Evolutionary conservation across 2,113 vertebrate species (phyloP).

Genomic region (Psittacara wagleri): DNA sequence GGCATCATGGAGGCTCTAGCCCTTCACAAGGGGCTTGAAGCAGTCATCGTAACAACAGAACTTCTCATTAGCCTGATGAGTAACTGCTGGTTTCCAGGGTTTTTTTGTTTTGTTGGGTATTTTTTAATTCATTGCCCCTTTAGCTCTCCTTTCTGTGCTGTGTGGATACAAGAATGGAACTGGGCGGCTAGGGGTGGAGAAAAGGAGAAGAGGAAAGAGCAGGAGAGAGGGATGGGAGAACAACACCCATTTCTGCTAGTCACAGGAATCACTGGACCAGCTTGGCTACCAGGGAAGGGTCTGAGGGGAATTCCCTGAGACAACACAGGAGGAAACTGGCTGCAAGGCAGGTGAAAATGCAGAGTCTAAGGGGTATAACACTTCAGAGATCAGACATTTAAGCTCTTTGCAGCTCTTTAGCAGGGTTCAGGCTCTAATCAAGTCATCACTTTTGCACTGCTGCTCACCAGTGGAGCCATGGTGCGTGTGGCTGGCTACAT

Average conservation of each 20-base stretch:
- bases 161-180: not conserved
- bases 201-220: not conserved
- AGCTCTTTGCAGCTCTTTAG: not conserved
- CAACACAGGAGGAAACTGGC: not conserved
- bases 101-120: not conserved
- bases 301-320: not conserved
- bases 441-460: not conserved
- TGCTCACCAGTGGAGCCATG: rapidly evolving
- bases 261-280: not conserved
- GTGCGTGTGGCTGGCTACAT: rapidly evolving
- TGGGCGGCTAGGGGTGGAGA: rapidly evolving
- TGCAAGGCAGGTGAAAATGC: not conserved
- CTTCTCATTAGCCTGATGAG: not conserved
- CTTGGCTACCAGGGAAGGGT: rapidly evolving
- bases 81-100: not conserved
- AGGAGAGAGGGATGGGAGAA: not conserved
- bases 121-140: not conserved
- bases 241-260: not conserved
- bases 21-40: not conserved
- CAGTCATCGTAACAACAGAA: not conserved
- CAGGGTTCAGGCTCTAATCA: rapidly evolving
- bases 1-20: not conserved
- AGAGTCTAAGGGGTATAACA: not conserved
- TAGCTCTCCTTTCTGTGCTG: not conserved
- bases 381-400: rapidly evolving